Percentiles rank a stretch among this genome's conserved stretches.
Evolutionary conservation across 1,140 invertebrate species (phyloP).

Genomic region (Penaeus japonicus): DNA sequence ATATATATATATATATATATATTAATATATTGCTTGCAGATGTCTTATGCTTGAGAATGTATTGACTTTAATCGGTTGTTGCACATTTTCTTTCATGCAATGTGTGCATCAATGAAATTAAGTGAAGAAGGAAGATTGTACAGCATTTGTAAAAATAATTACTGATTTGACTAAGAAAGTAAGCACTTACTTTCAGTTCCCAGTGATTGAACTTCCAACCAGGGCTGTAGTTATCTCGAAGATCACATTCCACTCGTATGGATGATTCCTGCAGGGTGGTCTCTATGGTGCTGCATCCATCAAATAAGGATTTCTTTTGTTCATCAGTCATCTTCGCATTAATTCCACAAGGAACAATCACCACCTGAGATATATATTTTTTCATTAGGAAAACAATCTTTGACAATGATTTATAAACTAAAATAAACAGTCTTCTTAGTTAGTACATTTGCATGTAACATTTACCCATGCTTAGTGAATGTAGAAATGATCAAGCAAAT

Average conservation of each 20-base stretch:
- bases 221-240: constrained; percentile 94
- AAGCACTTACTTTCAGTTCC: constrained; percentile 92
- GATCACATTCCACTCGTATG: constrained; percentile 81
- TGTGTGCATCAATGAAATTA: constrained; percentile 92
- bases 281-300: constrained; percentile 78
- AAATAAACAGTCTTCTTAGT: too few relatives aligned
- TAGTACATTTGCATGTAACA: too few relatives aligned
- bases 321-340: constrained; percentile 79
- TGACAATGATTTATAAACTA: too few relatives aligned
- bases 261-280: constrained; percentile 66
- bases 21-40: too few relatives aligned
- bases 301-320: constrained; percentile 75
- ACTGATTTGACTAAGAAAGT: constrained; percentile 86
- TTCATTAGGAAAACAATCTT: too few relatives aligned
- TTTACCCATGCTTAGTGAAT: too few relatives aligned
- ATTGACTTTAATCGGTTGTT: too few relatives aligned
- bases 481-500: too few relatives aligned
- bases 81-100: too few relatives aligned
- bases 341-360: constrained; percentile 97
- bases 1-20: too few relatives aligned
- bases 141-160: constrained; percentile 94
- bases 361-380: constrained; percentile 67
- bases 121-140: constrained; percentile 84
- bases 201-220: constrained; percentile 99
- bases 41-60: too few relatives aligned